Evolutionary conservation across 1,140 invertebrate genomes (phyloP).

Genomic region (Magallana ariakensis): DNA sequence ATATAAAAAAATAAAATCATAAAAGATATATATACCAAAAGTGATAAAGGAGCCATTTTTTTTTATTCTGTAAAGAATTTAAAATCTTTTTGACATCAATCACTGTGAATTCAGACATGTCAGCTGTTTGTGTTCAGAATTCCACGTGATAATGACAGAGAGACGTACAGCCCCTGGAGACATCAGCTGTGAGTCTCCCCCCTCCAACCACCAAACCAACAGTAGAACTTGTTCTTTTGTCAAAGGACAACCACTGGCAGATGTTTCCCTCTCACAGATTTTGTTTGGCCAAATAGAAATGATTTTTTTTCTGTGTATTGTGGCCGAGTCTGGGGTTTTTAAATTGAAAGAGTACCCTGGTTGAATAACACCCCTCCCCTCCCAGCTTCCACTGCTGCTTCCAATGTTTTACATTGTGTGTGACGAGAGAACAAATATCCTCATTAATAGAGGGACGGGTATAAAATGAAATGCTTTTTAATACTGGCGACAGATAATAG

Average conservation of each 20-base stretch:
- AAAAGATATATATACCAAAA: too few species aligned
- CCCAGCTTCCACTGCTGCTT: neutral
- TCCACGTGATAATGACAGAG: neutral
- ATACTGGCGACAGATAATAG: neutral
- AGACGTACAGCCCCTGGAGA: neutral
- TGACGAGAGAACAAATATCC: neutral
- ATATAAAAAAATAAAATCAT: too few species aligned
- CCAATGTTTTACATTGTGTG: neutral
- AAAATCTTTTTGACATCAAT: neutral
- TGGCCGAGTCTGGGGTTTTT: neutral
- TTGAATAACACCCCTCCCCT: conserved; percentile 17
- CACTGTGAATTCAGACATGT: neutral
- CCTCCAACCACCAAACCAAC: conserved; percentile 2
- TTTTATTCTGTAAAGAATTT: neutral
- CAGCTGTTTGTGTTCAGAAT: too few species aligned
- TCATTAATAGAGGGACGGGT: neutral
- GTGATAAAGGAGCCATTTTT: neutral
- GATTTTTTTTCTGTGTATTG: conserved; percentile 23
- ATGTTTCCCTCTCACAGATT: conserved; percentile 30
- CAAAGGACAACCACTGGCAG: conserved; percentile 7
- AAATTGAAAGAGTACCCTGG: neutral
- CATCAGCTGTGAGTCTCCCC: neutral
- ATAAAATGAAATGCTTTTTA: neutral
- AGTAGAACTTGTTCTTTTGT: conserved; percentile 22
- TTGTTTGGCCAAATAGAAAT: neutral